Percentiles rank a stretch among this genome's conserved stretches.
phyloP scores from a whole-genome alignment of 53 echinoderm and acorn worm species.

The Astropecten irregularis region DNA sequence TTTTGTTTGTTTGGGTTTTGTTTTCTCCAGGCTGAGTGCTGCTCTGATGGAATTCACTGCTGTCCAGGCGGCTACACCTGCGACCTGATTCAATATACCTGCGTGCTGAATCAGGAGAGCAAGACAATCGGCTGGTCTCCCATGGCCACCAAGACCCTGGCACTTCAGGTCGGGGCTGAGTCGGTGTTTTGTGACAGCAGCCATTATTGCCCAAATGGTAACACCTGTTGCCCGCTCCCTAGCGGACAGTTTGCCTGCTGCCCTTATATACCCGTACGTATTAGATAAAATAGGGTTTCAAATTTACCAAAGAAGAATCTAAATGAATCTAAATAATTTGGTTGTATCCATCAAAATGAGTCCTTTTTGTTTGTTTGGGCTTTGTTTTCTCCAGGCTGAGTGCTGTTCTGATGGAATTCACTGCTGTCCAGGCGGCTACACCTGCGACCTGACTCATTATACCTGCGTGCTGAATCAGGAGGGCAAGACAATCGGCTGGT shows the following conservation, averaged over 20 bases:
- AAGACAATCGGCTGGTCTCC: neutral
- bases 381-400: constrained; percentile 86
- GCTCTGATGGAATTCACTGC: constrained; percentile 73
- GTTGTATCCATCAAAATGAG: no score
- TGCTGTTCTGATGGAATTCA: constrained; percentile 78
- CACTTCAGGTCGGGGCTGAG: constrained; percentile 22
- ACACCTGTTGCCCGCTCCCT: no score
- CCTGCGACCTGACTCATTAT: constrained; percentile 5
- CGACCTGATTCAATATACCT: constrained; percentile 24
- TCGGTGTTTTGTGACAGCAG: constrained; percentile 2
- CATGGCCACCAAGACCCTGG: constrained; percentile 34
- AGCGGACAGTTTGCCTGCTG: no score
- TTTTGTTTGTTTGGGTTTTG: no score
- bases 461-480: no score
- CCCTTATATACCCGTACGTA: no score
- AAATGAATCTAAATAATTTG: no score
- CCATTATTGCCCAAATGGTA: no score
- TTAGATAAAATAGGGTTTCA: no score
- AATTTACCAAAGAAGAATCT: no score
- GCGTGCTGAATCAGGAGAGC: no score
- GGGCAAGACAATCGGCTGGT: neutral
- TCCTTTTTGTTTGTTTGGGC: no score
- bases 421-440: constrained; percentile 78
- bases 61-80: constrained; percentile 70
- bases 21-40: constrained; percentile 90